These are phyloP conservation scores for Oreotrochilus melanogaster DNA, from an alignment of 2,113 vertebrate species.

Conservation along the genomic window DNA sequence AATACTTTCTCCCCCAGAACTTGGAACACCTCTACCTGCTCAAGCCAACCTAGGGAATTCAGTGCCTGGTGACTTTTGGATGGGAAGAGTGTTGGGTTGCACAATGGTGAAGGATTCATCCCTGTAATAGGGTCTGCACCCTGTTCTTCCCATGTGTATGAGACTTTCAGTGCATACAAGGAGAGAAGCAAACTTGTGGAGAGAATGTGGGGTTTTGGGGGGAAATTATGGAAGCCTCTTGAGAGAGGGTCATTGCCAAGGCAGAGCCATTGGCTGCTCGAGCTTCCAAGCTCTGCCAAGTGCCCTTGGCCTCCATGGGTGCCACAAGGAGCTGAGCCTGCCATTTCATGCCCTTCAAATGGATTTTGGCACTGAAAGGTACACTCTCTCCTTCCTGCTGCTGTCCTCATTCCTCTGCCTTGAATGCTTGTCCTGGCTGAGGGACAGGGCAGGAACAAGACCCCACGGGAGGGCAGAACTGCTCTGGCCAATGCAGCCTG, in stretches of 20 bases:
- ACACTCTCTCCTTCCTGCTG: background rate
- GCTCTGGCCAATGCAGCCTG: background rate
- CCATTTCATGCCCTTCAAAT: background rate
- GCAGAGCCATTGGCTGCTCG: background rate
- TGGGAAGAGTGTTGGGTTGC: too few relatives aligned
- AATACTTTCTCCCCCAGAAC: background rate
- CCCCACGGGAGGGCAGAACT: background rate
- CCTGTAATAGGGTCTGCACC: background rate
- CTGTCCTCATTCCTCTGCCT: background rate
- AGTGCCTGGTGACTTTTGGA: background rate
- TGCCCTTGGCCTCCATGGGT: background rate
- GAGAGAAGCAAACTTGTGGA: background rate
- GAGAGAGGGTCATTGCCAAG: background rate
- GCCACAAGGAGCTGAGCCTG: background rate
- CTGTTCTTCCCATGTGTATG: fast-evolving
- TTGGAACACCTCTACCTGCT: background rate
- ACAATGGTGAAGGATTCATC: background rate
- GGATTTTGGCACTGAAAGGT: background rate
- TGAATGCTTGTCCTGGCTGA: background rate
- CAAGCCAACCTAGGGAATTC: background rate
- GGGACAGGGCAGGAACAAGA: background rate
- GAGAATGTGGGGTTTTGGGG: background rate
- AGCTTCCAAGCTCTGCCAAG: background rate
- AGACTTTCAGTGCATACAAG: background rate
- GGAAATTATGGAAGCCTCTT: background rate